Evolutionary conservation across 2,113 vertebrate species (phyloP).

Genomic region (Colaptes auratus): DNA sequence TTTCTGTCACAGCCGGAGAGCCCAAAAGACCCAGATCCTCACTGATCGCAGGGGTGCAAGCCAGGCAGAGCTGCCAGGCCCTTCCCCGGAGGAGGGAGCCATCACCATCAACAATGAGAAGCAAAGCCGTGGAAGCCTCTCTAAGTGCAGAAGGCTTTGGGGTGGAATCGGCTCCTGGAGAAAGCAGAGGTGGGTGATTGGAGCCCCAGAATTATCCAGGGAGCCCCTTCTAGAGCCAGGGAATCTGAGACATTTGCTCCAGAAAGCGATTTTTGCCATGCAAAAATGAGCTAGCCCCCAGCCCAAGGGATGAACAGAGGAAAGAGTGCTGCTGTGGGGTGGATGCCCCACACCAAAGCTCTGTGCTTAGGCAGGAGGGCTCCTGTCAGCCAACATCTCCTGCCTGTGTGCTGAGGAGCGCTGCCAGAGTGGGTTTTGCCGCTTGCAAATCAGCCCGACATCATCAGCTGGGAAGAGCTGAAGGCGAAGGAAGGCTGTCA

Average conservation of each 20-base stretch:
- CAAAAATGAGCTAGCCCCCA: neutral
- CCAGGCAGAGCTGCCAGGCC: neutral
- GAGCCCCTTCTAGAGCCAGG: neutral
- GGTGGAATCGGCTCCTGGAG: neutral
- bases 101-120: neutral
- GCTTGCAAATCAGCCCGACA: neutral
- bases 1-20: neutral
- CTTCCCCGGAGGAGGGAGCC: neutral
- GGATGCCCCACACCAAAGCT: accelerated
- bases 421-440: neutral
- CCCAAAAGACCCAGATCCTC: neutral
- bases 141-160: neutral
- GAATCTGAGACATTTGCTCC: neutral
- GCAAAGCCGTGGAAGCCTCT: neutral
- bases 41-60: neutral
- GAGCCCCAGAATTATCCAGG: neutral
- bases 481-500: neutral
- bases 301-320: neutral
- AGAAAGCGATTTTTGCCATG: neutral
- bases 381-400: neutral
- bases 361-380: neutral
- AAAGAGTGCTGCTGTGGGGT: neutral
- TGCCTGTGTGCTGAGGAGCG: neutral
- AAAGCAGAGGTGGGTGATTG: neutral
- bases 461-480: neutral